Conservation (phyloP, 2,888 invertebrate genomes). For the Cephus runcator region DNA sequence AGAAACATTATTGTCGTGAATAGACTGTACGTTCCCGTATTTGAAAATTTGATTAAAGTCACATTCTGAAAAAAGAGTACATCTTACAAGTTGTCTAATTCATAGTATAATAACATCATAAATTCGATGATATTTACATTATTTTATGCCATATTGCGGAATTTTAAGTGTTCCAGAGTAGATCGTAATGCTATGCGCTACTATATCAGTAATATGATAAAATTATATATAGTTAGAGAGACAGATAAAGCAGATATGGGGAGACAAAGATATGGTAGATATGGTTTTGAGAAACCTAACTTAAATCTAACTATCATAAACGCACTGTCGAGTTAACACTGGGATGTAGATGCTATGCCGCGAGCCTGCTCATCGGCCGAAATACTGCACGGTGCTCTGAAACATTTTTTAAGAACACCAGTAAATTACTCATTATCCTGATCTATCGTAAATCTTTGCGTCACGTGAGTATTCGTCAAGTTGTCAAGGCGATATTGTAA, state of each 20-base stretch:
- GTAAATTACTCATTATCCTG: background rate
- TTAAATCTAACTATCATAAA: slow-evolving; percentile 11
- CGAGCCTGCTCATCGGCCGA: slow-evolving; percentile 63
- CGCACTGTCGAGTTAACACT: slow-evolving; percentile 26
- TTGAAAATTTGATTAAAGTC: background rate
- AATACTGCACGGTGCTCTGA: slow-evolving; percentile 60
- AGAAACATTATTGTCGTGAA: background rate
- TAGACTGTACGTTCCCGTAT: background rate
- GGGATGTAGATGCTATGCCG: slow-evolving; percentile 51
- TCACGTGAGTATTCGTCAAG: background rate
- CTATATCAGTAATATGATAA: background rate
- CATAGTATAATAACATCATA: background rate
- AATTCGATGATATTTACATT: background rate
- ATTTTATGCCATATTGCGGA: background rate
- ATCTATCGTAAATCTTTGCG: background rate
- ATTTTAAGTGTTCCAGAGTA: background rate
- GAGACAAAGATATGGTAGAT: background rate
- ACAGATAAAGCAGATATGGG: background rate
- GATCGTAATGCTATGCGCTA: background rate
- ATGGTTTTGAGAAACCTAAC: background rate
- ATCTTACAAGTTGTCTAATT: background rate
- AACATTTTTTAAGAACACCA: slow-evolving; percentile 16
- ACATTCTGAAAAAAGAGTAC: background rate
- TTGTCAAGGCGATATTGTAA: background rate
- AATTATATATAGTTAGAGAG: background rate